Evolutionary conservation across 1,140 invertebrate genomes (phyloP).

Genomic region (Maconellicoccus hirsutus): DNA sequence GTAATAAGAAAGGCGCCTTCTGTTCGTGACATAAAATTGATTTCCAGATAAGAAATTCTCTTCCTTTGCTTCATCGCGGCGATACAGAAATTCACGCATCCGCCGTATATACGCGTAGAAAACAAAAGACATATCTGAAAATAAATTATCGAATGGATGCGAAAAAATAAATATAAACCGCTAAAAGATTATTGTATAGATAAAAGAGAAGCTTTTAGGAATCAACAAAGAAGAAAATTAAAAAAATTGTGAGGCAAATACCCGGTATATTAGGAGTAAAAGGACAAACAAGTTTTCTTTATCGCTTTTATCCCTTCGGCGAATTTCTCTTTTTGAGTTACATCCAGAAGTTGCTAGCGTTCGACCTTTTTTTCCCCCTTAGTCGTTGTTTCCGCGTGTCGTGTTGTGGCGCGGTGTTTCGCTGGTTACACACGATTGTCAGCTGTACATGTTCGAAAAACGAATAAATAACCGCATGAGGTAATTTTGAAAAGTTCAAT

Average conservation of each 20-base stretch:
- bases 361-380: not conserved
- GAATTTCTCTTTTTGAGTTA: too few species aligned
- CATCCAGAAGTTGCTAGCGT: not conserved
- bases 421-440: too few species aligned
- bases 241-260: not conserved
- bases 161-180: conserved; percentile 1
- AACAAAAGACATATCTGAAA: not conserved
- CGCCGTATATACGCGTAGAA: not conserved
- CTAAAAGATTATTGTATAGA: not conserved
- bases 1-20: conserved; percentile 3
- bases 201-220: not conserved
- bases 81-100: not conserved
- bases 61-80: not conserved
- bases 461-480: too few species aligned
- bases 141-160: conserved; percentile 5
- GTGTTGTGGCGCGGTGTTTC: too few species aligned
- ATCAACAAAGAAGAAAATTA: conserved; percentile 9
- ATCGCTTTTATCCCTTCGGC: not conserved
- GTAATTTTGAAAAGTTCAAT: too few species aligned
- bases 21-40: conserved; percentile 5
- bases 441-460: too few species aligned
- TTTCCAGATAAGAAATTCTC: not conserved
- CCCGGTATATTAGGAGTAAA: not conserved
- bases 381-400: too few species aligned
- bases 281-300: conserved; percentile 9